These are phyloP conservation scores for Drosophila saltans DNA, from an alignment of 1,140 invertebrate genomes.

Conservation along the genomic window DNA sequence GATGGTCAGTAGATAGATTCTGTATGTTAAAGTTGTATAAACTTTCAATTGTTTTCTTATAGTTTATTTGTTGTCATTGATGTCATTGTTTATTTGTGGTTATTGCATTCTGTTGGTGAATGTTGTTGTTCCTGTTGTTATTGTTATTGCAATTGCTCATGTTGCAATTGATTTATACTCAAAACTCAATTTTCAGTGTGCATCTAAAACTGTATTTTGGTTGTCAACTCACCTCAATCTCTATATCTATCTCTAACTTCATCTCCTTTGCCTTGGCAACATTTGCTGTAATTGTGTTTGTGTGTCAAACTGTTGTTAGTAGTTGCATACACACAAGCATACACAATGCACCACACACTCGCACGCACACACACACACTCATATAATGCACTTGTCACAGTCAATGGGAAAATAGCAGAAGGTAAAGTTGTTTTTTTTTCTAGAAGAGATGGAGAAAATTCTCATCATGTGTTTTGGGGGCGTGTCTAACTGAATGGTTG, in stretches of 20 bases:
- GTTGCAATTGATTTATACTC: conserved; percentile 26
- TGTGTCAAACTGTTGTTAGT: conserved; percentile 72
- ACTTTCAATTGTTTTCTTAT: not conserved
- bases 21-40: not conserved
- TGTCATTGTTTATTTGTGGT: conserved; percentile 29
- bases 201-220: conserved; percentile 28
- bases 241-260: conserved; percentile 1
- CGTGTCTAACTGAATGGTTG: conserved; percentile 5
- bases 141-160: conserved; percentile 16
- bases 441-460: conserved; percentile 3
- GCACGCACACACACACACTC: conserved; percentile 22
- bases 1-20: not conserved
- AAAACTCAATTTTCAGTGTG: conserved; percentile 38
- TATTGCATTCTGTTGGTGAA: conserved; percentile 35
- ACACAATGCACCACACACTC: conserved; percentile 22
- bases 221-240: conserved; percentile 13
- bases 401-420: conserved; percentile 30
- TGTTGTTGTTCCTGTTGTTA: conserved; percentile 20
- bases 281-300: conserved; percentile 74
- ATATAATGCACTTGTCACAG: conserved; percentile 63
- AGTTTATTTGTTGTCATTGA: not conserved
- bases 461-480: conserved; percentile 9
- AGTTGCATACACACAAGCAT: conserved; percentile 42
- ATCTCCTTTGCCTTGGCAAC: conserved; percentile 3
- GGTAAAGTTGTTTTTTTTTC: conserved; percentile 30